Conservation (phyloP, 2,797 vertebrate genomes). For the Pseudochirops corinnae region DNA sequence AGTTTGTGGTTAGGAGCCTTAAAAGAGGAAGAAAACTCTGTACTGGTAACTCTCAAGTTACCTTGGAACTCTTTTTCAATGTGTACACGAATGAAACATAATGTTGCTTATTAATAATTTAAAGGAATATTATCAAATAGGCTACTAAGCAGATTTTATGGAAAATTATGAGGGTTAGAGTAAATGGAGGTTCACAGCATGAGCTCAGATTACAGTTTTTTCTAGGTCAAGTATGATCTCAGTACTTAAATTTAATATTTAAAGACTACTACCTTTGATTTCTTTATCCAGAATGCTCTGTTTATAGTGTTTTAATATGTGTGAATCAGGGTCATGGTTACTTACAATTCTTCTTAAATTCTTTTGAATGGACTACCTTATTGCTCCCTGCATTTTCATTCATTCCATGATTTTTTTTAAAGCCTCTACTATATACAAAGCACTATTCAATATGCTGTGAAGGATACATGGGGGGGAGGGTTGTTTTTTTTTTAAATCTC, state of each 20-base stretch:
- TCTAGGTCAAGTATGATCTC: conserved; percentile 54
- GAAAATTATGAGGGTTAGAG: conserved; percentile 36
- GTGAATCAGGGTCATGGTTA: background rate
- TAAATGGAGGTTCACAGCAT: conserved; percentile 61
- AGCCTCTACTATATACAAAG: conserved; percentile 53
- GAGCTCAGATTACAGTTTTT: conserved; percentile 34
- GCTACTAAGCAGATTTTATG: conserved; percentile 65
- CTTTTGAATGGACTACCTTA: conserved; percentile 72
- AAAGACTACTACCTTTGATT: conserved; percentile 25
- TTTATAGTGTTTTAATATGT: background rate
- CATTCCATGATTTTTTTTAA: conserved; percentile 64
- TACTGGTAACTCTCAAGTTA: conserved; percentile 2
- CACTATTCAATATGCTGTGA: conserved; percentile 49
- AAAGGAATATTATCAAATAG: conserved; percentile 71
- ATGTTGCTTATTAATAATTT: conserved; percentile 73
- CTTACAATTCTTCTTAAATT: conserved; percentile 57
- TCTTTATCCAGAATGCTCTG: conserved; percentile 19
- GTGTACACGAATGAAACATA: conserved; percentile 44
- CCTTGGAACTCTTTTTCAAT: conserved; percentile 48
- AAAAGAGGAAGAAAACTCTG: conserved; percentile 5
- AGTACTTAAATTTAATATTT: conserved; percentile 55
- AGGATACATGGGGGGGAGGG: background rate
- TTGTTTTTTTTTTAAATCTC: background rate
- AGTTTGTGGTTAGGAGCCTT: background rate
- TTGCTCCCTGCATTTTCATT: conserved; percentile 70